phyloP scores from a whole-genome alignment of 2,113 vertebrate genomes.

The Panthera leo region DNA sequence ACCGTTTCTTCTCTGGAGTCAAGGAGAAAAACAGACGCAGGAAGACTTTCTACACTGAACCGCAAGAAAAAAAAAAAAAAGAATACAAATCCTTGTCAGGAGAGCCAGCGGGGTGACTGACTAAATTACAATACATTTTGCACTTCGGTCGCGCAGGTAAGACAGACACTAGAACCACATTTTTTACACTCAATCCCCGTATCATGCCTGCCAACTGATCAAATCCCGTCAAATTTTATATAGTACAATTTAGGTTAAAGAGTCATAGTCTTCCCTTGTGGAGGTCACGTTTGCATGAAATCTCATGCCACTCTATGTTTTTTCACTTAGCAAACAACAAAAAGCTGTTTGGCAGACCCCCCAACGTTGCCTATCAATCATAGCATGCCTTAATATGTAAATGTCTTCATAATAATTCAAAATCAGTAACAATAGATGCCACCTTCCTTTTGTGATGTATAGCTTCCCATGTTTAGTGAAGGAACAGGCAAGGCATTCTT shows the following conservation, averaged over 20 bases:
- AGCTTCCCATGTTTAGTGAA: not conserved
- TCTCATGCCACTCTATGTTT: not conserved
- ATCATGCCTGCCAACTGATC: not conserved
- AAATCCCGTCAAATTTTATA: not conserved
- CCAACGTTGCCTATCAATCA: not conserved
- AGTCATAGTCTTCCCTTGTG: not conserved
- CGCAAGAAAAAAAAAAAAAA: conserved; percentile 58
- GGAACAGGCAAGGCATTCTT: not conserved
- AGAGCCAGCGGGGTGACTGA: conserved; percentile 62
- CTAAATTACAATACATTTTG: conserved; percentile 79
- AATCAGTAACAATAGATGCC: not conserved
- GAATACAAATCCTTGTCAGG: conserved; percentile 71
- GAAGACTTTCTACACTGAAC: conserved; percentile 64
- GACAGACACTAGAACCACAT: not conserved
- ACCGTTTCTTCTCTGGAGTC: conserved; percentile 54
- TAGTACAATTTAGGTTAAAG: not conserved
- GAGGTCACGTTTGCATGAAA: not conserved
- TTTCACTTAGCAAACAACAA: conserved; percentile 37
- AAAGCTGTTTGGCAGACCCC: not conserved
- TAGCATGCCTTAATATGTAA: not conserved
- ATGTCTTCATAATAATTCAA: not conserved
- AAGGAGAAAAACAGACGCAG: conserved; percentile 68
- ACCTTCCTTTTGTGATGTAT: not conserved
- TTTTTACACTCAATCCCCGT: not conserved
- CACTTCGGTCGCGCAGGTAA: conserved; percentile 40